phyloP scores from a whole-genome alignment of 2,888 invertebrate species.

The Pristionchus japonicus region DNA sequence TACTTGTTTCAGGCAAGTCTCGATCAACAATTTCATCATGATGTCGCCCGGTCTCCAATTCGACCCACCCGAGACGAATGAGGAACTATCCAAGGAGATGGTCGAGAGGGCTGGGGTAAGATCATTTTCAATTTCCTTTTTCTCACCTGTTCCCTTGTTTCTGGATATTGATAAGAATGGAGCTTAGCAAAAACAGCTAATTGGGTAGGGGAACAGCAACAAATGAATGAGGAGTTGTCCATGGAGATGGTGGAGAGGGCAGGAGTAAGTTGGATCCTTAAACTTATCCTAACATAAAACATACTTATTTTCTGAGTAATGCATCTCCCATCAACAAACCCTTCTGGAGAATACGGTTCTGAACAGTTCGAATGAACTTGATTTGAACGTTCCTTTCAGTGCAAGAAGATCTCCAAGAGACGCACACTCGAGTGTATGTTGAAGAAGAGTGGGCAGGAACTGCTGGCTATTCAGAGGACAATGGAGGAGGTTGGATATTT shows the following conservation, averaged over 20 bases:
- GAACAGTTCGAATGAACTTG: background rate
- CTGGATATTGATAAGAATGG: too few relatives aligned
- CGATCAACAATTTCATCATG: background rate
- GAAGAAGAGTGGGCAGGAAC: background rate
- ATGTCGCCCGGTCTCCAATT: background rate
- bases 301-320: background rate
- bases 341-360: too few relatives aligned
- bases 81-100: background rate
- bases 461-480: background rate
- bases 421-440: background rate
- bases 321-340: too few relatives aligned
- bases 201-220: too few relatives aligned
- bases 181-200: too few relatives aligned
- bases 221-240: background rate
- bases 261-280: too few relatives aligned
- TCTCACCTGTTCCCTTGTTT: background rate
- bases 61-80: background rate
- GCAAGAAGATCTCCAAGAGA: background rate
- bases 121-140: background rate
- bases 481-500: background rate
- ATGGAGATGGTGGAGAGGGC: too few relatives aligned
- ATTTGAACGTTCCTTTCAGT: background rate
- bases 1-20: constrained; percentile 17
- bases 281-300: too few relatives aligned
- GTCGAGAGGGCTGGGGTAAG: constrained; percentile 10